Evolutionary conservation across 2,113 vertebrate species (phyloP).

Genomic region (Etia nguti): DNA sequence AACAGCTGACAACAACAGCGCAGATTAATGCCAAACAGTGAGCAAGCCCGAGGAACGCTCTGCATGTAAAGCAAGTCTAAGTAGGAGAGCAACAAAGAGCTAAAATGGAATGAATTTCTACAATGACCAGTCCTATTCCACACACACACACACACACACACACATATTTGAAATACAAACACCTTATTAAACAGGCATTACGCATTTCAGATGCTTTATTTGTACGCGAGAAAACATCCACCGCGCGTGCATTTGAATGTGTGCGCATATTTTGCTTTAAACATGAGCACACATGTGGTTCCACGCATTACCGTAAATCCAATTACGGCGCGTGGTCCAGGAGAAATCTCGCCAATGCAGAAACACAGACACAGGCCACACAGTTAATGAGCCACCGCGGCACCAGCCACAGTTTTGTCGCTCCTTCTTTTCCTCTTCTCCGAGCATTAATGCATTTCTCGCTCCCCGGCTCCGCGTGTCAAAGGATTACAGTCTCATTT

Average conservation of each 20-base stretch:
- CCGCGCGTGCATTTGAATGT: neutral
- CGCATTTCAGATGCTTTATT: neutral
- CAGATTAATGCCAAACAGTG: neutral
- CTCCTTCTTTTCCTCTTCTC: neutral
- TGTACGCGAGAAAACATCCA: neutral
- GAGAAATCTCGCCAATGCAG: neutral
- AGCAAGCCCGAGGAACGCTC: neutral
- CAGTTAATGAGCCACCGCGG: constrained; percentile 25
- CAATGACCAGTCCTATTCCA: neutral
- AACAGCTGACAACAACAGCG: constrained; percentile 5
- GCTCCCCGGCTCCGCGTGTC: neutral
- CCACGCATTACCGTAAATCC: constrained; percentile 17
- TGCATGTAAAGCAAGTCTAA: neutral
- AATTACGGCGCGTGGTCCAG: constrained; percentile 29
- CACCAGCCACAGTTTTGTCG: neutral
- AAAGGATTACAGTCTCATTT: constrained; percentile 48
- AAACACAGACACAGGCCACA: neutral
- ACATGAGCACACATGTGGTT: neutral
- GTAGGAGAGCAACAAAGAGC: neutral
- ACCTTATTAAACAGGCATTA: constrained; percentile 14
- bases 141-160: neutral
- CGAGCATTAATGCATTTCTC: constrained; percentile 4
- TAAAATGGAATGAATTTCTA: neutral
- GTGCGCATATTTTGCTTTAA: constrained; percentile 1
- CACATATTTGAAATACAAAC: neutral